phyloP scores from a whole-genome alignment of 2,888 invertebrate species.

The Serripes groenlandicus region DNA sequence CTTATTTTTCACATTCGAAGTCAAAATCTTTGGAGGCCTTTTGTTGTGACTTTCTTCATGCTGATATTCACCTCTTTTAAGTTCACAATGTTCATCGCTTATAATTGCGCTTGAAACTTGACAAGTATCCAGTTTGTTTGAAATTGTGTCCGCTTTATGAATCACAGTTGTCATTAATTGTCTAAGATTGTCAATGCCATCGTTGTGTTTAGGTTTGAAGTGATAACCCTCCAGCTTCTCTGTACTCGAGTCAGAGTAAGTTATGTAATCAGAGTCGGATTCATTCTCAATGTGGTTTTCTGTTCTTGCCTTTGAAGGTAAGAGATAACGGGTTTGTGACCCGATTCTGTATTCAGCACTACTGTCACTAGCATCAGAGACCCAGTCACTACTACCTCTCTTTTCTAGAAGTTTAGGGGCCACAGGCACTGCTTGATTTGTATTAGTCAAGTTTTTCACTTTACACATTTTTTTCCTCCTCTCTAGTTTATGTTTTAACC shows the following conservation, averaged over 20 bases:
- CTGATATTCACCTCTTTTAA: not conserved
- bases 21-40: not conserved
- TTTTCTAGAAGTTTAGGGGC: not conserved
- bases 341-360: not conserved
- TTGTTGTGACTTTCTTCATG: not conserved
- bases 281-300: slow-evolving; percentile 15
- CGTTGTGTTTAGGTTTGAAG: not conserved
- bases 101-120: not conserved
- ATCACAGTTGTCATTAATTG: slow-evolving; percentile 46
- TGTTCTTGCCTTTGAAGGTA: not conserved
- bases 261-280: slow-evolving; percentile 63
- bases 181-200: slow-evolving; percentile 20
- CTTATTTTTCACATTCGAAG: not conserved
- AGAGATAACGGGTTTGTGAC: not conserved
- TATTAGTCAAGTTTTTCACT: not conserved
- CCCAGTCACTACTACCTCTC: not conserved
- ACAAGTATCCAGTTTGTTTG: slow-evolving; percentile 17
- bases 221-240: slow-evolving; percentile 32
- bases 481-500: not conserved
- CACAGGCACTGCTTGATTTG: not conserved
- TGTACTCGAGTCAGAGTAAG: slow-evolving; percentile 62
- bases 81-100: not conserved
- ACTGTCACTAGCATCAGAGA: slow-evolving; percentile 12
- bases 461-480: slow-evolving; percentile 11
- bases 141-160: slow-evolving; percentile 54